Base-by-base conservation (phyloP, 1,140 invertebrate species). In the Magallana ariakensis region DNA sequence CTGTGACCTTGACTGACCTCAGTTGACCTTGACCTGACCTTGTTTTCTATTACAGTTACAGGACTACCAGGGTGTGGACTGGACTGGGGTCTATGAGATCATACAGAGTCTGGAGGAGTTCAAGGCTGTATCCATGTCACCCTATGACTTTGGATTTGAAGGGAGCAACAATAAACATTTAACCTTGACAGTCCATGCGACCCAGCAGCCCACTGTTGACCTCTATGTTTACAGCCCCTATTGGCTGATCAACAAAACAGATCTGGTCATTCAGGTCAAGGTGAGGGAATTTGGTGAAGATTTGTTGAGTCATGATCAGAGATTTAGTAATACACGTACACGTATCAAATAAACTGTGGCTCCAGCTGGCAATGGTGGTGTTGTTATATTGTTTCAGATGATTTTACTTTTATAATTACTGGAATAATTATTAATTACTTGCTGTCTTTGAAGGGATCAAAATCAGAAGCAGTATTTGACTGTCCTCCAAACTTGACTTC, bases 81-180 rank as follows among this genome's bases (percentile, higher is more conserved):
- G 97, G 97, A 95, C 94, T 70, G 97, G 97, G 0, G 94, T 94
- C 75, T 96, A 97, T 62, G 97, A 96, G 70, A 91, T 97, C 55
- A 96, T 96, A 2, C 95, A 95, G 60, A 96, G 97, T 92, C 93
- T 96, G 53, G 96, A 97, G 89, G 96, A 96, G 90, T 95, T 96
- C 95, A 86, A 95, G 96, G 85, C 95, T 46, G 92, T 95, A 19
- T 82, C 95, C 87, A 96, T 97, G 96, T 95, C 95, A 54, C 96
- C 96, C 10, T 88, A 84, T 86, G 96, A 94, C 82, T 91, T 91
- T 85, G 96, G 97, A 58, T 95, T 95, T 1, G 96, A 96, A 62
- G 96, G 97, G 75, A 96, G 96, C 56, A 95, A 89, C 54, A 93
- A 96, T 85, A 96, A 96, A 91, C 93, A 96, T 90, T 95, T 97